These are phyloP conservation scores for Diachasma alloeum DNA, from an alignment of 1,140 invertebrate species.

Conservation along the genomic window DNA sequence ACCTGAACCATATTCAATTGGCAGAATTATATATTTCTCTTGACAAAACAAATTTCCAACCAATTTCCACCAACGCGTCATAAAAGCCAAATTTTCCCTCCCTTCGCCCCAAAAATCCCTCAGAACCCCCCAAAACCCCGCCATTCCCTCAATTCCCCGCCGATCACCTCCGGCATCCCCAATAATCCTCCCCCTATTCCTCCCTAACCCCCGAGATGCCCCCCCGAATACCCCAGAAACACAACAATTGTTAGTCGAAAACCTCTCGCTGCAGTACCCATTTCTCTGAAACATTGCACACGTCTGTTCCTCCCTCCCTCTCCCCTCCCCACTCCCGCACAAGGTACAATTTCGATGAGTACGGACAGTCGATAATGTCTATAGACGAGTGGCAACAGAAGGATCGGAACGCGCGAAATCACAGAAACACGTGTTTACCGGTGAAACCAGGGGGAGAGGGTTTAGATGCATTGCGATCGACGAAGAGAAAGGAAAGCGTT, in stretches of 20 bases:
- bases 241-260: too few relatives aligned
- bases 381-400: not conserved
- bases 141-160: not conserved
- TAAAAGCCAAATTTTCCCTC: too few relatives aligned
- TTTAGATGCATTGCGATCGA: not conserved
- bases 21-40: too few relatives aligned
- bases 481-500: conserved; percentile 30
- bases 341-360: not conserved
- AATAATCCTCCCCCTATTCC: not conserved
- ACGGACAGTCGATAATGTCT: not conserved
- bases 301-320: not conserved
- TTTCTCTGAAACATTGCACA: not conserved
- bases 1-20: too few relatives aligned
- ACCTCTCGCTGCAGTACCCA: not conserved
- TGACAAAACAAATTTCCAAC: too few relatives aligned
- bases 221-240: not conserved
- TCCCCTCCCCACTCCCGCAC: too few relatives aligned
- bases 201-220: not conserved
- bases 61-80: too few relatives aligned
- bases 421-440: conserved; percentile 46
- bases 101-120: too few relatives aligned
- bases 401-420: conserved; percentile 34
- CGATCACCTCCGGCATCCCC: not conserved
- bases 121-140: too few relatives aligned
- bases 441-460: not conserved